Conservation (phyloP, 2,888 invertebrate species). For the Cantharis flavilabris region DNA sequence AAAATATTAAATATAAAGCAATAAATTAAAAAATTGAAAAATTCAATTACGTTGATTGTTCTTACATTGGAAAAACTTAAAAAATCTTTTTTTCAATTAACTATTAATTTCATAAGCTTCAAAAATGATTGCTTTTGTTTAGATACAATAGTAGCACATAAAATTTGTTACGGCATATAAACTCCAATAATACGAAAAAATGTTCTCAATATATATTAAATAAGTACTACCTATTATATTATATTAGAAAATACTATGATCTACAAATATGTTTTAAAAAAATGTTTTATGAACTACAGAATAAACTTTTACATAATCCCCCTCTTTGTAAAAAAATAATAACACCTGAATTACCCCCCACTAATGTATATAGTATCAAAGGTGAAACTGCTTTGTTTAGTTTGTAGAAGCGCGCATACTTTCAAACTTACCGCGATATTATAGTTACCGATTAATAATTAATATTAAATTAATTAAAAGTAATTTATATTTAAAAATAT, state of each 20-base stretch:
- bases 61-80: too few relatives aligned
- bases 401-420: constrained; percentile 26
- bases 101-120: too few relatives aligned
- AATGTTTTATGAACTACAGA: background rate
- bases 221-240: too few relatives aligned
- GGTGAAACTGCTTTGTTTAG: constrained; percentile 36
- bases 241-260: background rate
- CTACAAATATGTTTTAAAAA: background rate
- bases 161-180: background rate
- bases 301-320: background rate
- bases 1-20: too few relatives aligned
- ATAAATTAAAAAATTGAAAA: too few relatives aligned
- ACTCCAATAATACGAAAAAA: background rate
- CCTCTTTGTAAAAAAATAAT: background rate
- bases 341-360: background rate
- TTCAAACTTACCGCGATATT: background rate
- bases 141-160: too few relatives aligned
- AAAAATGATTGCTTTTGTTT: background rate
- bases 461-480: background rate
- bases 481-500: background rate
- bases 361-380: constrained; percentile 9
- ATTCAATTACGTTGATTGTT: too few relatives aligned
- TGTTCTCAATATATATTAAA: too few relatives aligned
- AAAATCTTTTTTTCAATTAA: too few relatives aligned
- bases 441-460: background rate